These are phyloP conservation scores for Henricia sp. DNA, from an alignment of 53 echinoderm and acorn worm genomes.

Conservation along the genomic window DNA sequence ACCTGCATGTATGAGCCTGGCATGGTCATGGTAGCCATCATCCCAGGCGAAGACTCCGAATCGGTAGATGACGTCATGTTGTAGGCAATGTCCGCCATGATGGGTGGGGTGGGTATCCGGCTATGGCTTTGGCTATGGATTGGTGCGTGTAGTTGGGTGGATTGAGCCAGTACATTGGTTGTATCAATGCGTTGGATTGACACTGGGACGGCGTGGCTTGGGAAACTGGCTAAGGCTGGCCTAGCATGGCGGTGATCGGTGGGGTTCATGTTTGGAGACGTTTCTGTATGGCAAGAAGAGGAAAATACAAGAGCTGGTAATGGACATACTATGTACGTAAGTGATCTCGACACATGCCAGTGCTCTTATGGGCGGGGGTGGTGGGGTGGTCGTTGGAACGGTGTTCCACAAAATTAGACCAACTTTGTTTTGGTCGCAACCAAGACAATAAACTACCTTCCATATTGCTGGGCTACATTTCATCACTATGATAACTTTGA, in stretches of 20 bases:
- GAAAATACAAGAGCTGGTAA: too few relatives aligned
- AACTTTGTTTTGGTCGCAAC: too few relatives aligned
- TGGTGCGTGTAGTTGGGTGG: constrained; percentile 10
- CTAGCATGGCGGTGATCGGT: not conserved
- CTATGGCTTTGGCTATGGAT: not conserved
- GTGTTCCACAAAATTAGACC: too few relatives aligned
- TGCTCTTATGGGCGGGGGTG: too few relatives aligned
- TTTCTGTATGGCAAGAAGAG: not conserved
- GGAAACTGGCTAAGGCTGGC: not conserved
- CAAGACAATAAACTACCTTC: too few relatives aligned
- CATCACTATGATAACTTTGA: too few relatives aligned
- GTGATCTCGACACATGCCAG: too few relatives aligned
- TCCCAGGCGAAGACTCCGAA: not conserved
- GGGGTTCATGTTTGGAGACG: not conserved
- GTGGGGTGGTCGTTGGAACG: too few relatives aligned
- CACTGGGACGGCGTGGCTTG: constrained; percentile 20
- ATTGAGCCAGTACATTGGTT: not conserved
- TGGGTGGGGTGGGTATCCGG: not conserved
- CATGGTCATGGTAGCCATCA: not conserved
- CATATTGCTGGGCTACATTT: too few relatives aligned
- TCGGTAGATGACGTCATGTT: not conserved
- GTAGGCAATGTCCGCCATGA: constrained; percentile 2
- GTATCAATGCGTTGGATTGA: constrained; percentile 1
- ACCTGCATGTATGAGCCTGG: too few relatives aligned
- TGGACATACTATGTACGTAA: too few relatives aligned